A percentile compares a stretch with the other conserved stretches of the same genome.
phyloP scores from a whole-genome alignment of 2,888 invertebrate genomes.

The Drosophila borborema region DNA sequence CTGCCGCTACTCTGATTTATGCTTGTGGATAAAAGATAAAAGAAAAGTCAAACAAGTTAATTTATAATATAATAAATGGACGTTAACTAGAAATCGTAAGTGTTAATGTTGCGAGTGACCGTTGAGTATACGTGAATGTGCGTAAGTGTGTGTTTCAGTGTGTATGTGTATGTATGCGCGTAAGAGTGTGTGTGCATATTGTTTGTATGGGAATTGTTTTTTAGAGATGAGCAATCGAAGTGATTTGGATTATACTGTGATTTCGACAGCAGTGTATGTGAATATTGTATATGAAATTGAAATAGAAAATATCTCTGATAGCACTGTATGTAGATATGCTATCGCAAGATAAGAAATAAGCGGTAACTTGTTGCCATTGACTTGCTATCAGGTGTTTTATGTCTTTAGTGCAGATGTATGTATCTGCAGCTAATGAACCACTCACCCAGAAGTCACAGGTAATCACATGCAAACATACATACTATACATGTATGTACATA shows the following conservation, averaged over 20 bases:
- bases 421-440: slow-evolving; percentile 1
- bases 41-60: background rate
- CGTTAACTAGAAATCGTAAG: slow-evolving; percentile 27
- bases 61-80: slow-evolving; percentile 19
- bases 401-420: background rate
- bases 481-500: background rate
- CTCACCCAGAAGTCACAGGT: slow-evolving; percentile 34
- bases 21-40: slow-evolving; percentile 7
- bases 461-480: background rate
- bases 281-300: background rate
- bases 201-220: slow-evolving; percentile 12
- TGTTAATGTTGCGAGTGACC: slow-evolving; percentile 22
- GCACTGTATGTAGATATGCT: slow-evolving; percentile 29
- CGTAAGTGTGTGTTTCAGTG: slow-evolving; percentile 10
- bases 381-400: slow-evolving; percentile 6
- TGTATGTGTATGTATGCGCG: background rate
- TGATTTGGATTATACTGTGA: slow-evolving; percentile 23
- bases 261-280: slow-evolving; percentile 1
- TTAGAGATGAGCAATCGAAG: slow-evolving; percentile 26
- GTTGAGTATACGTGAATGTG: too few relatives aligned
- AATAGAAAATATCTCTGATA: slow-evolving; percentile 14
- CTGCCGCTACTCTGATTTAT: slow-evolving; percentile 18
- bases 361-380: slow-evolving; percentile 11
- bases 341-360: slow-evolving; percentile 30
- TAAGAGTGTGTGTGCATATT: slow-evolving; percentile 11